Conservation (phyloP, 2,113 vertebrate species). For the Thinocorus orbignyianus region DNA sequence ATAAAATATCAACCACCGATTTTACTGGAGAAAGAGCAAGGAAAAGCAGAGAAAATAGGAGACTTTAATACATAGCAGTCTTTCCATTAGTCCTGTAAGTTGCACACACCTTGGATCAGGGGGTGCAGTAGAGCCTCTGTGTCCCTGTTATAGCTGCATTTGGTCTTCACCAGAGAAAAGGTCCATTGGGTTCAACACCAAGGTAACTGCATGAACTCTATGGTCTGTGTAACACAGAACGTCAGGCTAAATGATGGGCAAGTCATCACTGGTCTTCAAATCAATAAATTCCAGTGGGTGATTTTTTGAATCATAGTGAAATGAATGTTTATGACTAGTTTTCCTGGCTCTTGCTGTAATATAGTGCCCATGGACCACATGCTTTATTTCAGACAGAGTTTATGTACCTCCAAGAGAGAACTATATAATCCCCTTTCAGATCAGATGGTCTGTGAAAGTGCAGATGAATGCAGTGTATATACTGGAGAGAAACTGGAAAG, state of each 20-base stretch:
- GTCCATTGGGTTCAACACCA: neutral
- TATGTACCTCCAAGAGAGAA: neutral
- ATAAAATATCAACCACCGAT: neutral
- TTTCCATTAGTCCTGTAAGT: neutral
- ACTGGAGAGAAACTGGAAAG: neutral
- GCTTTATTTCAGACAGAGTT: slow-evolving; percentile 20
- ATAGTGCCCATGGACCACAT: neutral
- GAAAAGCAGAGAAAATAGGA: neutral
- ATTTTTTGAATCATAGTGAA: neutral
- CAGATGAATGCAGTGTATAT: neutral
- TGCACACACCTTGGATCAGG: accelerated
- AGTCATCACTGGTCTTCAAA: neutral
- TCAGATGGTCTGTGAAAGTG: slow-evolving; percentile 20
- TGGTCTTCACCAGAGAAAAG: neutral
- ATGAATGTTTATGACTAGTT: neutral
- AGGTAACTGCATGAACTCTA: neutral
- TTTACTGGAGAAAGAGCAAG: neutral
- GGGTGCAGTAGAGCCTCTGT: neutral
- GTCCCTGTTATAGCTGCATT: accelerated
- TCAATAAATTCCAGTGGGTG: neutral
- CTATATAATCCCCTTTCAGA: slow-evolving; percentile 8
- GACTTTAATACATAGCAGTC: neutral
- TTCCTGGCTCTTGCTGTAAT: neutral
- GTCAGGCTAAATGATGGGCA: neutral
- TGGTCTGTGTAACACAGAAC: neutral